phyloP scores from a whole-genome alignment of 2,888 invertebrate genomes.

The Cheilosia soror region DNA sequence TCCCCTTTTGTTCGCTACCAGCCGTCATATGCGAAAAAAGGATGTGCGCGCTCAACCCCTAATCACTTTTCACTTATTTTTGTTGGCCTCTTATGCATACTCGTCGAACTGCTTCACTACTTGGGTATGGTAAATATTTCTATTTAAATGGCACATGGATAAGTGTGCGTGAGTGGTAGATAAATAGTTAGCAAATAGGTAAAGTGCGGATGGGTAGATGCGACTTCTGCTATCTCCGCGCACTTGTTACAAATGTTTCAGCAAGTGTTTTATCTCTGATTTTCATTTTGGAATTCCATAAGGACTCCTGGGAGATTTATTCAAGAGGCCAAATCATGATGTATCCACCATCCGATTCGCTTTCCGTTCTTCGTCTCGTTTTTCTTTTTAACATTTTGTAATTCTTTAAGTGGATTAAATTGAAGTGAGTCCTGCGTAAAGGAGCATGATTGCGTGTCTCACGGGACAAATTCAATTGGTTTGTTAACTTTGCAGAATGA shows the following conservation, averaged over 20 bases:
- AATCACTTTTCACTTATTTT: conserved; percentile 32
- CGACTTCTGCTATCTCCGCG: background rate
- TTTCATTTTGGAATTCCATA: conserved; percentile 43
- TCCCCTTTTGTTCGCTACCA: conserved; percentile 49
- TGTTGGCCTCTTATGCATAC: background rate
- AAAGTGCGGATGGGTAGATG: conserved; percentile 37
- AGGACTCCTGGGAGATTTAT: conserved; percentile 53
- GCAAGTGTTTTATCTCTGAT: conserved; percentile 55
- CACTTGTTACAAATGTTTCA: conserved; percentile 32
- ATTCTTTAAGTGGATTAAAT: conserved; percentile 75
- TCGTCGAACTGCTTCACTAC: background rate
- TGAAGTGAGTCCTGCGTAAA: conserved; percentile 68
- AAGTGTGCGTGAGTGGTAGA: conserved; percentile 62
- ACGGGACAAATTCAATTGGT: conserved; percentile 74
- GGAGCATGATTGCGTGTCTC: conserved; percentile 70
- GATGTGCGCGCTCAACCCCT: conserved; percentile 44
- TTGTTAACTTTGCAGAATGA: conserved; percentile 72
- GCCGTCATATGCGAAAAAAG: conserved; percentile 44
- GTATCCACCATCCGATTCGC: background rate
- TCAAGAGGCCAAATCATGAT: conserved; percentile 52
- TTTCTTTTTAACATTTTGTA: conserved; percentile 53
- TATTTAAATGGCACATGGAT: conserved; percentile 64
- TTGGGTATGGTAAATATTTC: conserved; percentile 10
- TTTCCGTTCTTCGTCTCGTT: conserved; percentile 4
- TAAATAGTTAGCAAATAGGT: conserved; percentile 61